Evolutionary conservation across 2,888 invertebrate genomes (phyloP).

Genomic region (Heliconius ethilla): DNA sequence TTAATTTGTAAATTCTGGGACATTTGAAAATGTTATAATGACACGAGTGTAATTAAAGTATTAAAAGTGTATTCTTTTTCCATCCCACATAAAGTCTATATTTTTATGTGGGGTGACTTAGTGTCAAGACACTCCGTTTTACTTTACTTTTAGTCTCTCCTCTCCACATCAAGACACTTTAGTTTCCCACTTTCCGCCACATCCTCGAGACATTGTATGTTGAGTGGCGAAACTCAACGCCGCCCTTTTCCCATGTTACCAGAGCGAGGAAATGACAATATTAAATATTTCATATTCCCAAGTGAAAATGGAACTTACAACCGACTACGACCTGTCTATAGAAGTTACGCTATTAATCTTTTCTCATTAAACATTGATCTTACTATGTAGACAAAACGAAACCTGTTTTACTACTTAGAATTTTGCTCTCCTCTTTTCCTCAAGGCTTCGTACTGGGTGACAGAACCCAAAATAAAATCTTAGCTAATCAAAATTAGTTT

Average conservation of each 20-base stretch:
- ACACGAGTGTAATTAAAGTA: not conserved
- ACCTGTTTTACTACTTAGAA: not conserved
- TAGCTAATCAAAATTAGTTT: not conserved
- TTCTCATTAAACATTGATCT: not conserved
- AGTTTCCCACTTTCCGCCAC: not conserved
- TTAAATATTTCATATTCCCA: not conserved
- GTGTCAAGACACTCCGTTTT: too few relatives aligned
- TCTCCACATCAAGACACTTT: too few relatives aligned
- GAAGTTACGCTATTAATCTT: not conserved
- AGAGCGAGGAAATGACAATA: not conserved
- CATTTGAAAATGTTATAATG: not conserved
- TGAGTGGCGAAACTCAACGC: not conserved
- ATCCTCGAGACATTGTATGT: not conserved
- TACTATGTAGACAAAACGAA: not conserved
- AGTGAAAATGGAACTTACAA: not conserved
- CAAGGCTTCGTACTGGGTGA: not conserved
- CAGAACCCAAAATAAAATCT: not conserved
- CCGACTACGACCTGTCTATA: not conserved
- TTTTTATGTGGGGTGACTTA: too few relatives aligned
- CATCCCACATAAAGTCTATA: too few relatives aligned
- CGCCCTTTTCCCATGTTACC: not conserved
- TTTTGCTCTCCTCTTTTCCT: not conserved
- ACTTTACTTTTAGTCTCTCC: too few relatives aligned
- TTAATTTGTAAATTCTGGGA: constrained; percentile 7
- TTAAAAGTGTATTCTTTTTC: not conserved